These are phyloP conservation scores for Ancistrus triradiatus DNA, from an alignment of 2,113 vertebrate species.

Conservation along the genomic window DNA sequence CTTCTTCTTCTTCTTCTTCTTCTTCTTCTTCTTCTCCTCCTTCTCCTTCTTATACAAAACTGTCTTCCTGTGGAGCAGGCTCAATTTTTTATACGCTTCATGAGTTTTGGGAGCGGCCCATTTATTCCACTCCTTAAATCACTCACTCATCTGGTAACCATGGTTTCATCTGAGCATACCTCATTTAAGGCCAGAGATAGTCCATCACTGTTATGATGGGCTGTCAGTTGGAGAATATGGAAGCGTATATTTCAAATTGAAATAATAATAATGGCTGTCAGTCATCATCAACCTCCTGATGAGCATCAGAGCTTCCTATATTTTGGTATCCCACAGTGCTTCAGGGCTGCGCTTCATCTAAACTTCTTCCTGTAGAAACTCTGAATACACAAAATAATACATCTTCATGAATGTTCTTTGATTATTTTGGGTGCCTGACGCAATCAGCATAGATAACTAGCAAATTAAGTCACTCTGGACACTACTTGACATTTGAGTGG, in stretches of 20 bases:
- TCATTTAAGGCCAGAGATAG: slow-evolving; percentile 44
- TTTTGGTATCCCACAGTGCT: slow-evolving; percentile 33
- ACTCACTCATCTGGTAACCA: slow-evolving; percentile 46
- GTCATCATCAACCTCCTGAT: slow-evolving; percentile 49
- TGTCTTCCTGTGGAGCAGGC: not conserved
- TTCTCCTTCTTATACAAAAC: no score
- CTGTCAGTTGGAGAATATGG: slow-evolving; percentile 42
- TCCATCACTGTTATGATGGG: slow-evolving; percentile 43
- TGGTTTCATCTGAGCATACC: slow-evolving; percentile 38
- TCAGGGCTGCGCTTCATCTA: slow-evolving; percentile 7
- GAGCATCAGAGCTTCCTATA: slow-evolving; percentile 33
- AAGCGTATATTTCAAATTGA: slow-evolving; percentile 46
- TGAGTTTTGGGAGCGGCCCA: slow-evolving; percentile 36
- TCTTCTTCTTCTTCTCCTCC: no score
- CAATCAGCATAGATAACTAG: not conserved
- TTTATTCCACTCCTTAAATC: slow-evolving; percentile 44
- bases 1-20: no score
- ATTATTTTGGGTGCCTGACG: slow-evolving; percentile 15
- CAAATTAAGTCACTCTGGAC: slow-evolving; percentile 1
- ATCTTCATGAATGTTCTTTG: slow-evolving; percentile 16
- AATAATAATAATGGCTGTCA: slow-evolving; percentile 52
- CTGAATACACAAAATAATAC: not conserved
- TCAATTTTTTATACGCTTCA: slow-evolving; percentile 24
- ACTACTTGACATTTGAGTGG: slow-evolving; percentile 5
- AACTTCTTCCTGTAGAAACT: slow-evolving; percentile 22